These are phyloP conservation scores for Xestia sexstrigata DNA, from an alignment of 2,888 invertebrate genomes.

Conservation along the genomic window DNA sequence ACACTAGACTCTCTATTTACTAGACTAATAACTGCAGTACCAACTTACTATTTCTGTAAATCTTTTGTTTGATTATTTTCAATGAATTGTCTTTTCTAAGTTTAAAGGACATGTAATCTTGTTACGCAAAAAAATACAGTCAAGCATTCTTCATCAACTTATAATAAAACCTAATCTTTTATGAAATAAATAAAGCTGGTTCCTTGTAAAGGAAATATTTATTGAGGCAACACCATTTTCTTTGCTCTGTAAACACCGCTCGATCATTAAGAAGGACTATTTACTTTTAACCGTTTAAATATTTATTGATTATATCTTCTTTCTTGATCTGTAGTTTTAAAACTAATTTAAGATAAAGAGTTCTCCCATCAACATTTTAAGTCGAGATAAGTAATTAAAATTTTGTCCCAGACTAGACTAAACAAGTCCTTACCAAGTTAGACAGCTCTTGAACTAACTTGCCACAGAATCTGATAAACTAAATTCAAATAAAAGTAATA, in stretches of 20 bases:
- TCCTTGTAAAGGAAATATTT: conserved; percentile 25
- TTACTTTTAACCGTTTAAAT: conserved; percentile 65
- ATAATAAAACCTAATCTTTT: conserved; percentile 5
- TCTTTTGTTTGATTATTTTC: not conserved
- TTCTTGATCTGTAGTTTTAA: conserved; percentile 10
- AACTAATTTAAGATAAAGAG: conserved; percentile 37
- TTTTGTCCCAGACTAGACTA: conserved; percentile 11
- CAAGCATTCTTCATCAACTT: not conserved
- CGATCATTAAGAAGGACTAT: conserved; percentile 73
- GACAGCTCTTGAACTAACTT: conserved; percentile 42
- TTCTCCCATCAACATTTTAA: conserved; percentile 14
- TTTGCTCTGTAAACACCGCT: conserved; percentile 71
- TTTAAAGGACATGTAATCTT: not conserved
- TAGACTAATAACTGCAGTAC: not conserved
- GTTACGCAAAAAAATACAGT: not conserved
- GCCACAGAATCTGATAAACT: conserved; percentile 36
- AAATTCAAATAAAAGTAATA: conserved; percentile 45
- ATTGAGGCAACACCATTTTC: conserved; percentile 59
- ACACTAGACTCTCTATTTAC: too few relatives aligned
- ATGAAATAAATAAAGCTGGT: conserved; percentile 4
- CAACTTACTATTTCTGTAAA: not conserved
- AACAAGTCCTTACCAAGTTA: conserved; percentile 25
- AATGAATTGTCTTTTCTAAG: not conserved
- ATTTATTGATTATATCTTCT: not conserved
- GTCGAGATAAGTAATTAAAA: conserved; percentile 39